Conservation (phyloP, 1,140 invertebrate species). For the Meloidogyne exigua region DNA sequence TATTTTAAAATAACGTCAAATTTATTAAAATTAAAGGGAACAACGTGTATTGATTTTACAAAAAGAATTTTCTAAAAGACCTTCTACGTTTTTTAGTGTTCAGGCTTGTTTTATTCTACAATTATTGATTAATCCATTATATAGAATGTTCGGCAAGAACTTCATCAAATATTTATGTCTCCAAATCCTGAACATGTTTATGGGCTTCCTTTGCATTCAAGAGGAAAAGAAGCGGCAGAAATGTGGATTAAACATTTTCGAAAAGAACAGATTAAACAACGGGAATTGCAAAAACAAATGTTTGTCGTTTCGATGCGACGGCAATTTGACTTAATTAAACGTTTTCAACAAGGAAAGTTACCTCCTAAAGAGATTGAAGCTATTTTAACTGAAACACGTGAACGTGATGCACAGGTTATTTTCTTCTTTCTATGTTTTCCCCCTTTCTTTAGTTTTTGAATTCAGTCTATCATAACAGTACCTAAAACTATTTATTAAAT, state of each 20-base stretch:
- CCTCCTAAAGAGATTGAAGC: constrained; percentile 25
- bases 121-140: no score
- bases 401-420: constrained; percentile 27
- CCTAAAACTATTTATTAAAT: no score
- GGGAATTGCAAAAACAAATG: constrained; percentile 23
- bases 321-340: constrained; percentile 21
- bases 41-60: constrained; percentile 15
- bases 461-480: no score
- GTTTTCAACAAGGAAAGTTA: constrained; percentile 25
- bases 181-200: constrained; percentile 30
- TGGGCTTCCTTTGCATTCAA: constrained; percentile 29
- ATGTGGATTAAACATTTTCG: constrained; percentile 32
- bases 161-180: constrained; percentile 22
- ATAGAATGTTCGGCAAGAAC: constrained; percentile 18
- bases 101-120: not conserved
- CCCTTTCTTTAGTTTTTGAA: no score
- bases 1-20: not conserved
- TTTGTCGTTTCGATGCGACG: constrained; percentile 22
- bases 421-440: no score
- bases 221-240: constrained; percentile 36
- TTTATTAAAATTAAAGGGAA: constrained; percentile 11
- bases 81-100: constrained; percentile 21
- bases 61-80: constrained; percentile 20
- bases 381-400: constrained; percentile 12
- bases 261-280: constrained; percentile 21